These are phyloP conservation scores for Troides helena DNA, from an alignment of 2,888 invertebrate species.

Conservation along the genomic window DNA sequence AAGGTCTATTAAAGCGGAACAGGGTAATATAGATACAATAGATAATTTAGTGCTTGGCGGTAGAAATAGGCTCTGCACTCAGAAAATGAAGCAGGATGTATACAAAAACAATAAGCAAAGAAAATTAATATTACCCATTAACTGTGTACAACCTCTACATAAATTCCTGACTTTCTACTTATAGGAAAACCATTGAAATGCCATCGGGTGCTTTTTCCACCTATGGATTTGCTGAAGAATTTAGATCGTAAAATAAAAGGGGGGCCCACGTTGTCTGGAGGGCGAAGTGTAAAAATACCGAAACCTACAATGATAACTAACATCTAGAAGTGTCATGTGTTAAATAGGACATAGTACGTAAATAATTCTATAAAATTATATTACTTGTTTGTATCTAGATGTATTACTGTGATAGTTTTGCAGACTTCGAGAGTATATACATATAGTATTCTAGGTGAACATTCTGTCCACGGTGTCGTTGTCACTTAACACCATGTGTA, in stretches of 20 bases:
- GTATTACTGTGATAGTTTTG: too few species aligned
- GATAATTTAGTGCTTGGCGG: too few species aligned
- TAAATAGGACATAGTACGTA: not conserved
- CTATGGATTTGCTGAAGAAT: constrained; percentile 73
- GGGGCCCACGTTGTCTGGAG: constrained; percentile 53
- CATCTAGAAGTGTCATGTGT: constrained; percentile 33
- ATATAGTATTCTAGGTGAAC: too few species aligned
- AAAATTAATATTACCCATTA: constrained; percentile 45
- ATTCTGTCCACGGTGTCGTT: not conserved
- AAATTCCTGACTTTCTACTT: constrained; percentile 45
- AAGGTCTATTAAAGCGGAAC: too few species aligned
- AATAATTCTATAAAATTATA: not conserved
- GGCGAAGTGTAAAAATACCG: constrained; percentile 52
- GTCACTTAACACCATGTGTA: not conserved
- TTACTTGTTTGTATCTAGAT: not conserved
- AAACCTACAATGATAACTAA: constrained; percentile 33
- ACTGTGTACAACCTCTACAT: constrained; percentile 51
- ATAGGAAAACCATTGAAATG: constrained; percentile 52
- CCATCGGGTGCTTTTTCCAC: constrained; percentile 61
- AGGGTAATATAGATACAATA: too few species aligned
- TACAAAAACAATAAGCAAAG: not conserved
- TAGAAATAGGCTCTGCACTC: too few species aligned
- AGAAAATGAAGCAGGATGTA: not conserved
- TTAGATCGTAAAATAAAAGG: constrained; percentile 77
- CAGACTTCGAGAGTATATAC: too few species aligned